Evolutionary conservation across 1,140 invertebrate species (phyloP).

Genomic region (Adelges cooleyi): DNA sequence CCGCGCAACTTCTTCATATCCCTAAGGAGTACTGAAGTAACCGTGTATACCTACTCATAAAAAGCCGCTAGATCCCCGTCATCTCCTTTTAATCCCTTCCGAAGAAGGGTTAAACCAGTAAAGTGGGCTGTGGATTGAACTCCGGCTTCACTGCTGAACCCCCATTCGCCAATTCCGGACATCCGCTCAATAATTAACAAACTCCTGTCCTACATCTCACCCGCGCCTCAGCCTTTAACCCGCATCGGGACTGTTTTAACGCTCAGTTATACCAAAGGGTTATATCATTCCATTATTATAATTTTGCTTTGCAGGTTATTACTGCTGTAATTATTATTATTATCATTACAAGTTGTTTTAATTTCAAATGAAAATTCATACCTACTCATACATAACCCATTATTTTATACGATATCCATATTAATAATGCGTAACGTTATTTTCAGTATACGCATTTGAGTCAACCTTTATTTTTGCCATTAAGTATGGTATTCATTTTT

Average conservation of each 20-base stretch:
- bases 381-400: background rate
- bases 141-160: conserved; percentile 2
- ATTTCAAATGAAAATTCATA: conserved; percentile 26
- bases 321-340: conserved; percentile 17
- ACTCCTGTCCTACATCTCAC: background rate
- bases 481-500: too few species aligned
- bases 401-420: conserved; percentile 6
- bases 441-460: background rate
- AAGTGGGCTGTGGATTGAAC: conserved; percentile 15
- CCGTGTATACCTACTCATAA: background rate
- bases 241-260: conserved; percentile 11
- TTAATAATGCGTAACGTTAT: background rate
- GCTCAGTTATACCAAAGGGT: conserved; percentile 24
- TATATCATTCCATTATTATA: conserved; percentile 21
- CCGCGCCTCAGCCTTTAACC: background rate
- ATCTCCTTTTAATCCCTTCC: conserved; percentile 18
- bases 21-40: background rate
- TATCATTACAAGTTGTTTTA: conserved; percentile 27
- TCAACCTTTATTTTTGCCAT: background rate
- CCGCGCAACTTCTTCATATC: conserved; percentile 4
- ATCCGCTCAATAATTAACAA: conserved; percentile 28
- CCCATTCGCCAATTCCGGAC: conserved; percentile 22
- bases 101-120: conserved; percentile 16
- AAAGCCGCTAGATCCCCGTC: conserved; percentile 4
- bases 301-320: conserved; percentile 24